phyloP scores from a whole-genome alignment of 2,797 vertebrate species.

The Rhincodon typus region DNA sequence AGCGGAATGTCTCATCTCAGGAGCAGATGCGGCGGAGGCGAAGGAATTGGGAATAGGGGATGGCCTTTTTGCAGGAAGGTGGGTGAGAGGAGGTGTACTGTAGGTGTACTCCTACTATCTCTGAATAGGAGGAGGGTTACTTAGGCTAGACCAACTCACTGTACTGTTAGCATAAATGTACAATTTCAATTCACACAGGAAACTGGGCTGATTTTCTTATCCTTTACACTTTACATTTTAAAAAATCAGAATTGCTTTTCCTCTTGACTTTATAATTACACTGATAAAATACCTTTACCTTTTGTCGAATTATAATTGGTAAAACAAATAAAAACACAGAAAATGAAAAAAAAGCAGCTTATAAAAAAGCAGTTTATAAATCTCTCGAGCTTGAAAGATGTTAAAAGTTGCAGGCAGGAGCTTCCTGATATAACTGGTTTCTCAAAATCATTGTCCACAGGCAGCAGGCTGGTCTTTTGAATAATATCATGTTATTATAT shows the following conservation, averaged over 20 bases:
- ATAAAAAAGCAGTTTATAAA: neutral
- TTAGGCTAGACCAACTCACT: neutral
- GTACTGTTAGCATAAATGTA: neutral
- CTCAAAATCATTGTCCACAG: neutral
- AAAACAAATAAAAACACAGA: neutral
- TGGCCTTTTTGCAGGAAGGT: too few relatives aligned
- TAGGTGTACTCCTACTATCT: too few relatives aligned
- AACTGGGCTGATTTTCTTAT: neutral
- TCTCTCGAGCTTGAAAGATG: neutral
- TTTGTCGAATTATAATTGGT: neutral
- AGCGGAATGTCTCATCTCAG: too few relatives aligned
- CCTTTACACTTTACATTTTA: neutral
- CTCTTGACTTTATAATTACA: neutral
- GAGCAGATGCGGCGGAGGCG: too few relatives aligned
- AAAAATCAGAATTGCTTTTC: neutral
- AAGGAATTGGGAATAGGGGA: too few relatives aligned
- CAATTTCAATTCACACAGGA: neutral
- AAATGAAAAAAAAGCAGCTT: neutral
- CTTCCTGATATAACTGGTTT: neutral
- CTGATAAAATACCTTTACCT: neutral
- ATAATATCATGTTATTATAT: neutral
- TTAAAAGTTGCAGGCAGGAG: neutral
- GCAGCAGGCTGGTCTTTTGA: neutral
- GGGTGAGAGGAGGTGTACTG: too few relatives aligned
- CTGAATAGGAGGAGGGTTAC: too few relatives aligned